Base-by-base conservation (phyloP, 2,888 invertebrate genomes). In the Venusia cambrica region DNA sequence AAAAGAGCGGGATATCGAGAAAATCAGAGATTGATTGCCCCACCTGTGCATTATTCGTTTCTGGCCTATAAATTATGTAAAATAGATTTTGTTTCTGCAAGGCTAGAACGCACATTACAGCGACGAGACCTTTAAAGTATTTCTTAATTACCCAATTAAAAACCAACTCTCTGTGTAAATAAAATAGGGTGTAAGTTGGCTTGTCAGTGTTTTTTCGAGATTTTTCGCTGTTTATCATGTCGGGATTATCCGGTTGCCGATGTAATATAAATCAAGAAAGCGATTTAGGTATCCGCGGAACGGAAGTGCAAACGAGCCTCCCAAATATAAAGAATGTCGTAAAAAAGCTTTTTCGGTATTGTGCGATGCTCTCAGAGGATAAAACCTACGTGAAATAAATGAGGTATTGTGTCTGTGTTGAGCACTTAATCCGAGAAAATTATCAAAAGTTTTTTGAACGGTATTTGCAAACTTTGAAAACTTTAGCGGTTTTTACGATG, bases 1-100 rank as follows among this genome's bases (percentile, higher is more conserved):
- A 32, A 47, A 37, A 38, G 53, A 60, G 37, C 39, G 49, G 50
- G 50, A 55, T 24, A 51, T 54, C 48, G 45, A 54, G 38, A 40
- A 58, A 58, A 66, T 66, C 59, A 56, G 45, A 66, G 64, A 69
- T 68, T 68, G 67, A 70, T 71, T 61, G 59, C 54, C 53, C 45
- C 62, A 66, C 60, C 64, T 66, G 63, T 35, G 29, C 34, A 60
- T 57, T 53, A 57, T 64, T 57, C 57, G 58, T 62, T 65, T 63
- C 59, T 57, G 55, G 50, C 44, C 54, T 13, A 14, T 13, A 12
- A 26, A 28, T 39, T 27, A 37, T 37, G 16, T 12, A 38, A 29
- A 41, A 27, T 19, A 21, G 16, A 13, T 25, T 37, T 19, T 49
- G 40, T 45, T 27, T 18, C 15, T 10, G 13, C 8, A 1, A 3